Conservation (phyloP, 2,797 vertebrate genomes). For the Oophaga sylvatica region DNA sequence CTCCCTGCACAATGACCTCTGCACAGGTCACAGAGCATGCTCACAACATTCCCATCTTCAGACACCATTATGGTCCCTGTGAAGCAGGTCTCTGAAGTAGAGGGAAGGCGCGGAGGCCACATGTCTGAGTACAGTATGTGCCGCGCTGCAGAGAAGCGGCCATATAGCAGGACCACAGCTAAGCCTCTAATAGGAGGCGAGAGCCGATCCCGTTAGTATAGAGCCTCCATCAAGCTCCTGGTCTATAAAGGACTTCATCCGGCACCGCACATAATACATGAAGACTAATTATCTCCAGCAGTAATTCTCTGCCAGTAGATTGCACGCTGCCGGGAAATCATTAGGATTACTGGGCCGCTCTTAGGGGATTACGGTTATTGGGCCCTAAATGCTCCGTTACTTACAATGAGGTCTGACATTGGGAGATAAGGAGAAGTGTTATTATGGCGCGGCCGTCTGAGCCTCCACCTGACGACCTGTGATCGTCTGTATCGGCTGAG, state of each 20-base stretch:
- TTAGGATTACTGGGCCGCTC: constrained; percentile 1
- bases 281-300: constrained; percentile 31
- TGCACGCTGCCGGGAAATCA: constrained; percentile 23
- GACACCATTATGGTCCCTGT: too few relatives aligned
- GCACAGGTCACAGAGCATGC: too few relatives aligned
- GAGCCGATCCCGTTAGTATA: too few relatives aligned
- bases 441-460: not conserved
- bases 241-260: not conserved
- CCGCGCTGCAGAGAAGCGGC: too few relatives aligned
- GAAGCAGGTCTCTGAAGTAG: too few relatives aligned
- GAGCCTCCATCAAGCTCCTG: not conserved
- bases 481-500: not conserved
- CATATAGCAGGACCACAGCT: not conserved
- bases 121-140: too few relatives aligned
- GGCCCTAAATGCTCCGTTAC: constrained; percentile 29
- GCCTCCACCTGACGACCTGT: constrained; percentile 30
- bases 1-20: too few relatives aligned
- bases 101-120: too few relatives aligned
- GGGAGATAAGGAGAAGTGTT: constrained; percentile 39
- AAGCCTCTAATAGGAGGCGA: not conserved
- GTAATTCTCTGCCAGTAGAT: constrained; percentile 6
- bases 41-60: too few relatives aligned
- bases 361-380: constrained; percentile 18
- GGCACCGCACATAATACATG: not conserved
- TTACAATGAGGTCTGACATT: constrained; percentile 41